phyloP scores from a whole-genome alignment of 2,113 vertebrate species.

The Bubo scandiacus region DNA sequence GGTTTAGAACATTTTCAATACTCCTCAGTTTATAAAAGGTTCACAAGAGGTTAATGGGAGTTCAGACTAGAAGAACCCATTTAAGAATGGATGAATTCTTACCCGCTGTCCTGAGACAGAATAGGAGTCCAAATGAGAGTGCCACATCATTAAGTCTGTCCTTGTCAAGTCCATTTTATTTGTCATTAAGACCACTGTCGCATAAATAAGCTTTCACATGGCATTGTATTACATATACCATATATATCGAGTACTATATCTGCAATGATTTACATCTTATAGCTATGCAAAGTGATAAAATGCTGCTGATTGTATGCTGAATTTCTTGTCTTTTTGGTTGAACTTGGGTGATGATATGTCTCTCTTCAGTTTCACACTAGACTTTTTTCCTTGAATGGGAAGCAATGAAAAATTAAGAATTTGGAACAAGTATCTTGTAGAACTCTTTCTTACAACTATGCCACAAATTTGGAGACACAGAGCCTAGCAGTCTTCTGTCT shows the following conservation, averaged over 20 bases:
- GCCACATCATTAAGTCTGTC: conserved; percentile 27
- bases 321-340: not conserved
- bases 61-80: not conserved
- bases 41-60: conserved; percentile 40
- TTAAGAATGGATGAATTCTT: conserved; percentile 21
- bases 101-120: conserved; percentile 3
- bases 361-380: not conserved
- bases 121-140: not conserved
- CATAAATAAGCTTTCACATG: not conserved
- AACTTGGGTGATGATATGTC: not conserved
- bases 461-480: not conserved
- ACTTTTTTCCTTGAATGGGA: not conserved
- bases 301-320: not conserved
- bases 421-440: not conserved
- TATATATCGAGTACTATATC: not conserved
- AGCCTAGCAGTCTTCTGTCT: not conserved
- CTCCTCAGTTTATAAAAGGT: not conserved
- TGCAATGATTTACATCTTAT: not conserved
- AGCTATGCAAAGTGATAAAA: not conserved
- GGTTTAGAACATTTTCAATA: conserved; percentile 1
- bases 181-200: not conserved
- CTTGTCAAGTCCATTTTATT: conserved; percentile 45
- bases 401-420: not conserved
- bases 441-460: not conserved
- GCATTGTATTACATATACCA: not conserved